These are phyloP conservation scores for Euleptes europaea DNA, from an alignment of 2,113 vertebrate species.

Conservation along the genomic window DNA sequence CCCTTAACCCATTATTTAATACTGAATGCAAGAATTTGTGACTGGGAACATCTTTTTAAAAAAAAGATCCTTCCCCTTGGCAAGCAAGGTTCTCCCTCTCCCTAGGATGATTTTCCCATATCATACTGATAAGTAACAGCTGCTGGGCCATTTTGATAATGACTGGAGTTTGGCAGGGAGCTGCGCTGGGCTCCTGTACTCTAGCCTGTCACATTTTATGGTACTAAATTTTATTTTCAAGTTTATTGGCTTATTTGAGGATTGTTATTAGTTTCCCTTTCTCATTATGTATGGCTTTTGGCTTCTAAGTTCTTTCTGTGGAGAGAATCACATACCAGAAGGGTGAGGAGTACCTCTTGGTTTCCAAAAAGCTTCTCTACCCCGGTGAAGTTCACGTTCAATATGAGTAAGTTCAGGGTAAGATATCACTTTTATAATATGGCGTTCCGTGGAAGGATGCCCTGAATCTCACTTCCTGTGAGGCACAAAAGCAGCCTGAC, in stretches of 20 bases:
- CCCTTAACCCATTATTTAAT: constrained; percentile 55
- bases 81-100: constrained; percentile 48
- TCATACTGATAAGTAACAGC: constrained; percentile 68
- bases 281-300: constrained; percentile 60
- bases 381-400: background rate
- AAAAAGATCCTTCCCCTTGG: constrained; percentile 29
- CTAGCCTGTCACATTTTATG: constrained; percentile 62
- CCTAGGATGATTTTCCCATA: constrained; percentile 46
- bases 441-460: rapidly evolving
- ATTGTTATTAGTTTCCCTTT: constrained; percentile 67
- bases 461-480: background rate
- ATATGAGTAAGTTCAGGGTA: background rate
- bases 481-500: background rate
- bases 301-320: constrained; percentile 41
- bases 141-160: constrained; percentile 63
- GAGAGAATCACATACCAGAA: constrained; percentile 23
- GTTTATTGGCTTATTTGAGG: constrained; percentile 70
- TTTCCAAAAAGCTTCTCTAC: background rate
- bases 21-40: constrained; percentile 31
- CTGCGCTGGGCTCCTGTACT: constrained; percentile 46
- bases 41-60: constrained; percentile 59
- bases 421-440: background rate
- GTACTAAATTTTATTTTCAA: constrained; percentile 66
- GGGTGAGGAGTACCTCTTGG: background rate
- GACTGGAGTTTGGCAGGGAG: constrained; percentile 57